A percentile compares a stretch with the other conserved stretches of the same genome.
Conservation (phyloP, 2,113 vertebrate genomes). For the Eptesicus fuscus region DNA sequence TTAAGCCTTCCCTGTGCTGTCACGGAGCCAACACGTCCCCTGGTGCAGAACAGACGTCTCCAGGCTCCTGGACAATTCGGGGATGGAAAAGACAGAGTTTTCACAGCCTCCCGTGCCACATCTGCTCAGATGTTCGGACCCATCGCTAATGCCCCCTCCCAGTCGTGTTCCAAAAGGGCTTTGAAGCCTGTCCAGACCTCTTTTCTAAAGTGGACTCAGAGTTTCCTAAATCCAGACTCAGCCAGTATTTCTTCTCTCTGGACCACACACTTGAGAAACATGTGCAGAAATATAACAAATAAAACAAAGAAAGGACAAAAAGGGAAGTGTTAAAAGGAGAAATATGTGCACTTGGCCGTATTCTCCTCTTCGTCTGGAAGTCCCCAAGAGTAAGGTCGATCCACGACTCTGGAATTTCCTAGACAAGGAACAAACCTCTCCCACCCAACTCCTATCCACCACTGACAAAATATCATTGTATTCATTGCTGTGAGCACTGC, state of each 20-base stretch:
- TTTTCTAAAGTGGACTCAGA: constrained; percentile 23
- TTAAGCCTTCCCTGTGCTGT: neutral
- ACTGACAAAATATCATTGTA: neutral
- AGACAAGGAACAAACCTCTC: constrained; percentile 11
- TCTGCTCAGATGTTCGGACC: neutral
- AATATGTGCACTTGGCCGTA: constrained; percentile 6
- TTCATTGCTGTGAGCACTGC: neutral
- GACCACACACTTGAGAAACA: constrained; percentile 63
- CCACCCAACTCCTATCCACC: neutral
- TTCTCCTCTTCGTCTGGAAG: neutral
- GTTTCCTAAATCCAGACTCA: constrained; percentile 33
- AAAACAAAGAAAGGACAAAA: neutral
- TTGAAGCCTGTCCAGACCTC: constrained; percentile 28
- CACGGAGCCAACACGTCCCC: neutral
- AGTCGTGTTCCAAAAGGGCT: neutral
- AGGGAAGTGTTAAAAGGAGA: constrained; percentile 22
- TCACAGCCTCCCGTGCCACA: neutral
- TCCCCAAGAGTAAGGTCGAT: neutral
- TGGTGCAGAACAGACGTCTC: neutral
- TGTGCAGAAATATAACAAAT: constrained; percentile 54
- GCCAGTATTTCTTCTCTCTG: constrained; percentile 31
- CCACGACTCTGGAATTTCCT: constrained; percentile 14
- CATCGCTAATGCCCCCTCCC: neutral
- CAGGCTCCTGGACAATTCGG: neutral
- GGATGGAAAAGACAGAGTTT: neutral